Conservation (phyloP, 1,140 invertebrate species). For the Drosophila takahashii region DNA sequence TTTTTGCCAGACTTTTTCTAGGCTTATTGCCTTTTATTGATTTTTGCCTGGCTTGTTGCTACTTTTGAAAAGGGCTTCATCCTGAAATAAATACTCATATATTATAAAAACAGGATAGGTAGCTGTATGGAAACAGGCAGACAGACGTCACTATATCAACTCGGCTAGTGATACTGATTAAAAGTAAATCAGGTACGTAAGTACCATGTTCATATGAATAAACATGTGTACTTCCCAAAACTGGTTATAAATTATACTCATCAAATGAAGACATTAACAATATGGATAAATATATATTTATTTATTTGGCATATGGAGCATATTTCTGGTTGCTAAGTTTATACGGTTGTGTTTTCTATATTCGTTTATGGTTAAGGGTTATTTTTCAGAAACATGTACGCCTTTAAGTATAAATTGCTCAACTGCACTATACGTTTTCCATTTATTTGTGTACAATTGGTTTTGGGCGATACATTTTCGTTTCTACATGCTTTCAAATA, state of each 20-base stretch:
- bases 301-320: constrained; percentile 71
- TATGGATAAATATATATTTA: constrained; percentile 63
- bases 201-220: no score
- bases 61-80: no score
- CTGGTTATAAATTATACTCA: background rate
- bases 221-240: no score
- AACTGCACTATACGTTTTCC: constrained; percentile 44
- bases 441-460: constrained; percentile 7
- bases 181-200: no score
- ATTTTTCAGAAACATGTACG: constrained; percentile 34
- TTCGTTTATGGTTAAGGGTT: constrained; percentile 22
- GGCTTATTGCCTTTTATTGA: no score
- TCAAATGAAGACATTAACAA: background rate
- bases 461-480: constrained; percentile 14
- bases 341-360: constrained; percentile 27
- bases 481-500: constrained; percentile 32
- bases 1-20: no score
- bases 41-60: no score
- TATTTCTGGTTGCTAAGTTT: constrained; percentile 57
- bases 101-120: no score
- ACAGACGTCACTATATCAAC: no score
- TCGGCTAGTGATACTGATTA: no score
- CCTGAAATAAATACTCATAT: no score
- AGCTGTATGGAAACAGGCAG: no score
- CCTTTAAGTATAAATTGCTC: constrained; percentile 53